Evolutionary conservation across 2,888 invertebrate genomes (phyloP), one percentile per base, ranked within the genome.

Genomic region (Mythimna impura): DNA sequence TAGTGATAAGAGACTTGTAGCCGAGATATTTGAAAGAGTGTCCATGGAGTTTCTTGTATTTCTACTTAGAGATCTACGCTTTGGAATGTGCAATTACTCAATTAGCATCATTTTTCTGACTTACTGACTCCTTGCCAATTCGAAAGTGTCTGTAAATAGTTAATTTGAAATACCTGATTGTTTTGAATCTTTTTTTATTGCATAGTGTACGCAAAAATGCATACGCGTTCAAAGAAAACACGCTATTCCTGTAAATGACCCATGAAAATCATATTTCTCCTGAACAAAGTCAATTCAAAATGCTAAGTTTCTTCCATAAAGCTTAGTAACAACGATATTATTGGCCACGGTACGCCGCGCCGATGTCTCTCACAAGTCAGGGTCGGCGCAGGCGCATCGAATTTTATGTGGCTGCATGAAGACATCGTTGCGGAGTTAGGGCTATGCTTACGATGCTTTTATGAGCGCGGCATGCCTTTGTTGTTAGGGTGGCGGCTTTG

Each of bases 401-500:
- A 76, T 69, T 85, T 86, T 87, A 89, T 87, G 86, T 84, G 47
- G 73, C 82, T 78, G 83, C 90, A 93, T 94, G 92, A 92, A 93
- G 93, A 91, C 90, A 89, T 92, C 89, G 88, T 83, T 83, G 64
- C 73, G 72, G 81, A 91, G 89, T 90, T 90, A 92, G 89, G 84
- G 88, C 86, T 87, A 82, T 82, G 82, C 81, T 86, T 87, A 86
- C 84, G 87, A 88, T 88, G 88, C 84, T 83, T 92, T 93, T 92
- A 94, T 87, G 91, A 90, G 78, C 79, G 89, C 94, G 94, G 93
- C 86, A 62, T 43, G 47, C 70, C 93, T 94, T 94, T 94, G 94
- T 89, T 55, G 60, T 84, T 64, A 84, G 68, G 87, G 50, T 58
- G 62, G 0, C 84, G 30, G 1, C 81, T 73, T 67, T 69, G 80